Evolutionary conservation across 2,888 invertebrate species (phyloP), one percentile per base, ranked within the genome.

Genomic region (Saturnia pavonia): DNA sequence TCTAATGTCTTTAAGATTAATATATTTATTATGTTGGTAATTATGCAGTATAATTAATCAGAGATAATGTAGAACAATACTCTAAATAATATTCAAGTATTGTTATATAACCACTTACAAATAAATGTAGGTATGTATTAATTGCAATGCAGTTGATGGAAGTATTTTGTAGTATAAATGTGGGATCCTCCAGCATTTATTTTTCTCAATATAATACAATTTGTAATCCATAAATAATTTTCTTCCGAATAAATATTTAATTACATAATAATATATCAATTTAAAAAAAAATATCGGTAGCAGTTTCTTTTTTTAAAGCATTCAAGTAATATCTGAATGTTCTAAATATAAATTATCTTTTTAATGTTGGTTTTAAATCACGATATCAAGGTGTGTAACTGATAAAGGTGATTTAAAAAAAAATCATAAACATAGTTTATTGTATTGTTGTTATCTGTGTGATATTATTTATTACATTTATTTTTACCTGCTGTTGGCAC

Each of bases 381-480:
- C 16, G 57, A 57, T 57, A 57, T 12, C 1, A 11, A 57, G 12
- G 63, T 34, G 16, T 63, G 34, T 63, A 57, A 48, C 34, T 63
- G 25, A 60, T 63, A 12, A 63, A 34, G 34, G 11, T 63, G 27
- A 63, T 34, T 27, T 63, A 12, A 19, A 34, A 34, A 54, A 2
- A 27, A 34, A 63, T 63, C 63, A 63, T 54, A 54, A 54, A 48
- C 3, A 25, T 25, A 57, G 27, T 67, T 45, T 40, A 45, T 67
- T 16, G n/a, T 54, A 43, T 67, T 67, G 45, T 67, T 67, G 45
- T 45, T 8, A 19, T 67, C 12, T 19, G 4, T 14, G 8, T 14
- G n/a, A 43, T 67, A n/a, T 67, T 42, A 16, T n/a, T 40, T 40
- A 67, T 19, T 34, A 67, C 9, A 43, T n/a, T 54, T 54, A 54